These are phyloP conservation scores for Brassicogethes aeneus DNA, from an alignment of 2,888 invertebrate species.

Conservation along the genomic window DNA sequence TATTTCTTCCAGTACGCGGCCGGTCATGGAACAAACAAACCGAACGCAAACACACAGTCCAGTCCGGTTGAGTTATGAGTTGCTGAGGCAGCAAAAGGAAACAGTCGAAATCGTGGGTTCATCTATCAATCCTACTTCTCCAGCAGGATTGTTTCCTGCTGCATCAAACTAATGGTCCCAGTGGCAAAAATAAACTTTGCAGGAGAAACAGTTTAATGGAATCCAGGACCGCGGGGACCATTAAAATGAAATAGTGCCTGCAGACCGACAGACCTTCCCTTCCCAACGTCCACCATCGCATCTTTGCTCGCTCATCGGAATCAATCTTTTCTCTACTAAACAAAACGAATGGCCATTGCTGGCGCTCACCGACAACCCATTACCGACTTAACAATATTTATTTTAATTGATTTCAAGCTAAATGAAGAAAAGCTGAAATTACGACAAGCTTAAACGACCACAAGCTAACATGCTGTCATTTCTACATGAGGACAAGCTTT, in stretches of 20 bases:
- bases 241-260: slow-evolving; percentile 49
- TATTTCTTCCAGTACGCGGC: too few relatives aligned
- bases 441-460: too few relatives aligned
- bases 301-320: slow-evolving; percentile 27
- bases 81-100: slow-evolving; percentile 37
- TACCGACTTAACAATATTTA: too few relatives aligned
- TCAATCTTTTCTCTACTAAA: slow-evolving; percentile 35
- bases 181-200: slow-evolving; percentile 43
- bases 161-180: slow-evolving; percentile 44
- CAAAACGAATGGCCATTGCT: slow-evolving; percentile 38
- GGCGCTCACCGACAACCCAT: slow-evolving; percentile 27
- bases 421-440: too few relatives aligned
- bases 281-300: slow-evolving; percentile 3
- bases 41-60: not conserved
- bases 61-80: slow-evolving; percentile 29
- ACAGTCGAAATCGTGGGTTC: slow-evolving; percentile 29
- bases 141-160: slow-evolving; percentile 45
- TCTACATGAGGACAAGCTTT: too few relatives aligned
- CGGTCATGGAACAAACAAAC: too few relatives aligned
- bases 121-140: slow-evolving; percentile 38
- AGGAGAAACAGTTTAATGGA: slow-evolving; percentile 49
- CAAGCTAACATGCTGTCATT: too few relatives aligned
- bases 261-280: slow-evolving; percentile 21
- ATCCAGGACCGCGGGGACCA: slow-evolving; percentile 48
- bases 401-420: too few relatives aligned